Evolutionary conservation across 2,797 vertebrate species (phyloP).

Genomic region (Epinephelus coioides): DNA sequence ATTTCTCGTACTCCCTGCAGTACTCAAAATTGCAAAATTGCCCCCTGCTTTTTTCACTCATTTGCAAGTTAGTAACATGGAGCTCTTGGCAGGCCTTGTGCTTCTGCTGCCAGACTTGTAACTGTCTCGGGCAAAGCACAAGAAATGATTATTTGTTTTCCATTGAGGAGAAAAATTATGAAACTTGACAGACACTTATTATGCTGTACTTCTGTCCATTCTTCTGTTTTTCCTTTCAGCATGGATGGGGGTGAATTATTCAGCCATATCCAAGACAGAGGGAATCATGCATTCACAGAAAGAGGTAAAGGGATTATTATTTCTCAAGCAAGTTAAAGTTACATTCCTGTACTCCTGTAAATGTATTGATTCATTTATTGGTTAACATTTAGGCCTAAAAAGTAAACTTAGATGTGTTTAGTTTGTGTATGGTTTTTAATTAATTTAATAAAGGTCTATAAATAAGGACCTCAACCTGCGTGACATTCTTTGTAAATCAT

Average conservation of each 20-base stretch:
- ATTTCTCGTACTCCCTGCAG: too few relatives aligned
- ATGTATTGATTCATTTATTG: too few relatives aligned
- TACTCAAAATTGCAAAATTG: too few relatives aligned
- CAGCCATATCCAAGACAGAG: slow-evolving; percentile 90
- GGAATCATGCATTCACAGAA: slow-evolving; percentile 93
- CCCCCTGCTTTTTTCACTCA: too few relatives aligned
- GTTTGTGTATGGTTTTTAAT: too few relatives aligned
- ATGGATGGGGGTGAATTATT: slow-evolving; percentile 93
- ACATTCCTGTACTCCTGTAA: not conserved
- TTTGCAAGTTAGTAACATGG: not conserved
- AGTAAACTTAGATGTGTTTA: too few relatives aligned
- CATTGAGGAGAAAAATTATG: not conserved
- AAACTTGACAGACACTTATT: not conserved
- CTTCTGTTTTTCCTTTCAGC: slow-evolving; percentile 75
- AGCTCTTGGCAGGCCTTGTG: not conserved
- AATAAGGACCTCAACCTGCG: too few relatives aligned
- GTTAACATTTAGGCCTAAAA: too few relatives aligned
- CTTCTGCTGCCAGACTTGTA: not conserved
- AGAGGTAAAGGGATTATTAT: slow-evolving; percentile 83
- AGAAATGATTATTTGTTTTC: not conserved
- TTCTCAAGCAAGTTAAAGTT: not conserved
- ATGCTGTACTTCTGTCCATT: not conserved
- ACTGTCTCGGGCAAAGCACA: not conserved
- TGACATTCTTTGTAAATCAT: too few relatives aligned
- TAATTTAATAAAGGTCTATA: too few relatives aligned